Conservation (phyloP, 2,113 vertebrate species). For the Oryzias javanicus region DNA sequence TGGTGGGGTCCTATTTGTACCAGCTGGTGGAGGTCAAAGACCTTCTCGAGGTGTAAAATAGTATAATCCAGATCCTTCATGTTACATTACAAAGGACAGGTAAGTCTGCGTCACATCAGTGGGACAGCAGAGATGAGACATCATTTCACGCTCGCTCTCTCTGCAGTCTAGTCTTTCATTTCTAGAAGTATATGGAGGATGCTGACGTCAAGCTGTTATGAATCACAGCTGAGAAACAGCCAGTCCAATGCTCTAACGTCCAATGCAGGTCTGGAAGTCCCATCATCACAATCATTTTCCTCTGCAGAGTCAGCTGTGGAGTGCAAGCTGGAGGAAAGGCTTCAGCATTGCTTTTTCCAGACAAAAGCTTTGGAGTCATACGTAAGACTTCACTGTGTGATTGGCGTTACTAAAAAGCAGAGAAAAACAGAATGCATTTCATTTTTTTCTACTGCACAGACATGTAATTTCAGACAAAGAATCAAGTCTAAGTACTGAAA, state of each 20-base stretch:
- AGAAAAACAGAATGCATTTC: no score
- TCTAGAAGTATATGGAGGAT: constrained; percentile 28
- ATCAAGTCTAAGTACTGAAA: no score
- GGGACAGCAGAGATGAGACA: constrained; percentile 7
- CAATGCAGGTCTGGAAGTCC: constrained; percentile 51
- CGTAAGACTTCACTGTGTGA: no score
- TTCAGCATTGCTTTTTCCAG: no score
- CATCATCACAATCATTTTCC: constrained; percentile 56
- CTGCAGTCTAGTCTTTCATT: constrained; percentile 34
- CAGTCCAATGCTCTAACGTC: constrained; percentile 27
- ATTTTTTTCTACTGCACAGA: no score
- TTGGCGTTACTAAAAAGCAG: no score
- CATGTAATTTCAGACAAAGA: no score
- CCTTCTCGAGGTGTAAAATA: neutral
- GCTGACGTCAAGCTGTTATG: constrained; percentile 56
- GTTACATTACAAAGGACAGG: no score
- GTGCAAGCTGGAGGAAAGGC: no score
- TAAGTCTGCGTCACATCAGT: constrained; percentile 11
- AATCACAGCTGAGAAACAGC: constrained; percentile 41
- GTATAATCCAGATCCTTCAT: no score
- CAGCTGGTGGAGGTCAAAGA: neutral
- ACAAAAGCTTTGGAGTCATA: no score
- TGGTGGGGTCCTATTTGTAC: neutral
- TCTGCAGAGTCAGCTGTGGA: neutral
- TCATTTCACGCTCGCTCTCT: constrained; percentile 11